Conservation (phyloP, 1,140 invertebrate species). For the Adelges cooleyi region DNA sequence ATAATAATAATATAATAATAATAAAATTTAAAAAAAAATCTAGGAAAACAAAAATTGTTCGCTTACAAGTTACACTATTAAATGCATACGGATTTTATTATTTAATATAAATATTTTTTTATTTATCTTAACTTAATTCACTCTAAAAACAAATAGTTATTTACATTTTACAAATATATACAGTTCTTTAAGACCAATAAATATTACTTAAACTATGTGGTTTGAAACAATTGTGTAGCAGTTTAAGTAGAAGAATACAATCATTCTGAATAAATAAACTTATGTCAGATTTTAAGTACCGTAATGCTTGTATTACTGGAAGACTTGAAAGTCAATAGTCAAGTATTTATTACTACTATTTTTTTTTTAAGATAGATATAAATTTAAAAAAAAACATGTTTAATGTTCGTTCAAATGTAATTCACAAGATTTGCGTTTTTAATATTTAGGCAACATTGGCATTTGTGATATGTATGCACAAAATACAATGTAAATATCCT, state of each 20-base stretch:
- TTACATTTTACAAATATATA: constrained; percentile 5
- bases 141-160: constrained; percentile 12
- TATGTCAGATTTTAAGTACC: constrained; percentile 17
- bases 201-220: not conserved
- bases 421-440: not conserved
- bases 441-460: not conserved
- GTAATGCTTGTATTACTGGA: constrained; percentile 10
- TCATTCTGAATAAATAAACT: not conserved
- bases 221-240: constrained; percentile 4
- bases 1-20: constrained; percentile 13
- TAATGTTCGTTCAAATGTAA: not conserved
- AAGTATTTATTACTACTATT: not conserved
- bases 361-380: too few relatives aligned
- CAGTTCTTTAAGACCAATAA: not conserved
- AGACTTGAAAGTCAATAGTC: constrained; percentile 18
- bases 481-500: constrained; percentile 8
- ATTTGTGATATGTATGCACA: constrained; percentile 4
- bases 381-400: not conserved
- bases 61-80: constrained; percentile 24
- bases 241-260: constrained; percentile 18
- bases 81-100: constrained; percentile 20
- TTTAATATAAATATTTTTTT: constrained; percentile 20
- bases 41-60: constrained; percentile 28
- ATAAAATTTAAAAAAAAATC: constrained; percentile 23
- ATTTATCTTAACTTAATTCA: not conserved